Conservation (phyloP, 1,140 invertebrate genomes). For the Drosophila truncata region DNA sequence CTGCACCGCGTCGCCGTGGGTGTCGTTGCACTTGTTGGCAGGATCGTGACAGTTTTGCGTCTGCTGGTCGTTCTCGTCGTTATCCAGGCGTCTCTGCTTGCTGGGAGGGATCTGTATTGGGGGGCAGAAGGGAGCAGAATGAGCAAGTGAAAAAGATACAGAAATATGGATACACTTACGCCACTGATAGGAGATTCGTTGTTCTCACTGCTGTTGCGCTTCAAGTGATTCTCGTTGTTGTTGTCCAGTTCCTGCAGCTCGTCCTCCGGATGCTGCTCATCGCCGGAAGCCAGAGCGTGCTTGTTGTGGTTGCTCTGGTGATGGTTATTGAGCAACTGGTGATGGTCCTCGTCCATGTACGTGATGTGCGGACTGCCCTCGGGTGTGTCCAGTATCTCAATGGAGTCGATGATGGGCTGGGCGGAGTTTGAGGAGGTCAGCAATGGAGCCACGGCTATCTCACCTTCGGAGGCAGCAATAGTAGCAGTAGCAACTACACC, state of each 20-base stretch:
- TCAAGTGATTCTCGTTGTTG: conserved; percentile 71
- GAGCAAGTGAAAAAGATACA: neutral
- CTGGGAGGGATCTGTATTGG: conserved; percentile 55
- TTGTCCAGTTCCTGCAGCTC: conserved; percentile 45
- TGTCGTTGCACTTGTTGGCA: conserved; percentile 9
- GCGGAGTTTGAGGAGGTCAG: conserved; percentile 9
- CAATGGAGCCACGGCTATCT: neutral
- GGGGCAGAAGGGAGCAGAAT: neutral
- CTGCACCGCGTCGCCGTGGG: conserved; percentile 4
- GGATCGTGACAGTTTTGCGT: conserved; percentile 59
- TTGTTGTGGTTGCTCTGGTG: conserved; percentile 34
- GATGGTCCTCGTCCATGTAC: conserved; percentile 43
- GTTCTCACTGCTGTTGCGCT: conserved; percentile 51
- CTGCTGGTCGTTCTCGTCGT: conserved; percentile 68
- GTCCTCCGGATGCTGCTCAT: conserved; percentile 39
- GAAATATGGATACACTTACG: conserved; percentile 40
- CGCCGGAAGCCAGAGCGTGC: neutral
- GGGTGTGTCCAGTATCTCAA: conserved; percentile 80
- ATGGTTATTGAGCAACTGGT: conserved; percentile 54
- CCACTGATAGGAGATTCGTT: conserved; percentile 66
- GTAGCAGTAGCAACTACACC: neutral
- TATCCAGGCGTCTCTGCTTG: conserved; percentile 68
- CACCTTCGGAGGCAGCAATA: neutral
- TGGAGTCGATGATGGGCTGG: conserved; percentile 71
- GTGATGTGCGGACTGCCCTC: conserved; percentile 71